A percentile compares a stretch with the other conserved stretches of the same genome.
Evolutionary conservation across 2,113 vertebrate genomes (phyloP).

Genomic region (Ictalurus punctatus): DNA sequence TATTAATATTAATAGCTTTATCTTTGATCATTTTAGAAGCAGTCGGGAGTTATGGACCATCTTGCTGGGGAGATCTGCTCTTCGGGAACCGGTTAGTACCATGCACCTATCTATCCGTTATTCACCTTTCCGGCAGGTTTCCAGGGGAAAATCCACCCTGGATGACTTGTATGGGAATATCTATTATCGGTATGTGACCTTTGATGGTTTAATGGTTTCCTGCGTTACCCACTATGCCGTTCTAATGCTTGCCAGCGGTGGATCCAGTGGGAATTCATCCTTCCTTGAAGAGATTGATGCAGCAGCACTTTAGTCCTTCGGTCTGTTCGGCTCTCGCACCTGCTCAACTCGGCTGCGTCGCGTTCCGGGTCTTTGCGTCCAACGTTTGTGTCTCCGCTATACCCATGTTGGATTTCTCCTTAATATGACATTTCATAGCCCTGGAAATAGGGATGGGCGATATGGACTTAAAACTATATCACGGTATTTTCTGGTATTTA

Average conservation of each 20-base stretch:
- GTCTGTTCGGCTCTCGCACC: background rate
- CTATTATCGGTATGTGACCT: background rate
- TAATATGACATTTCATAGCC: background rate
- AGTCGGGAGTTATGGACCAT: conserved; percentile 95
- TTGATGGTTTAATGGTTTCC: background rate
- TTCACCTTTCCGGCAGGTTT: background rate
- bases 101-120: background rate
- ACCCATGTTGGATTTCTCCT: background rate
- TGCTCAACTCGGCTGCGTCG: too few species aligned
- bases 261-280: background rate
- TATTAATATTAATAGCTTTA: background rate
- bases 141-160: background rate
- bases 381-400: background rate
- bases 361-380: background rate
- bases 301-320: background rate
- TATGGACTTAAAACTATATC: too few species aligned
- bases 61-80: conserved; percentile 88
- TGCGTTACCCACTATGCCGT: background rate
- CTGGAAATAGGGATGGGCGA: background rate
- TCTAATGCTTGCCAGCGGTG: background rate
- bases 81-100: conserved; percentile 88
- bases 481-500: too few species aligned
- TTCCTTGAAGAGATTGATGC: background rate
- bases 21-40: conserved; percentile 75
- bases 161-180: background rate